A percentile compares a stretch with the other conserved stretches of the same genome.
Evolutionary conservation across 2,113 vertebrate species (phyloP).

Genomic region (Laticauda colubrina): DNA sequence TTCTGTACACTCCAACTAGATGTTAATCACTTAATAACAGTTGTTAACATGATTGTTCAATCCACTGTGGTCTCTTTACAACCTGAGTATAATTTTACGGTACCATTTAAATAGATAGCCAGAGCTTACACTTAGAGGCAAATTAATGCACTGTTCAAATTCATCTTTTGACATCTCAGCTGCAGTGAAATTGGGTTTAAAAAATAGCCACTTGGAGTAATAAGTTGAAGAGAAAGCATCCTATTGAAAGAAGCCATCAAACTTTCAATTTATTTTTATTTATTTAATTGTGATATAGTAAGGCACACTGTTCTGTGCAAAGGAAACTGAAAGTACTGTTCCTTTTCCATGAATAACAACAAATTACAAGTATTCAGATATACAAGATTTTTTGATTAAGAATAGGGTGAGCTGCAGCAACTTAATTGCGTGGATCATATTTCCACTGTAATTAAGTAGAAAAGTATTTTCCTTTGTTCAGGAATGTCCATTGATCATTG

Average conservation of each 20-base stretch:
- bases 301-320: neutral
- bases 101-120: conserved; percentile 51
- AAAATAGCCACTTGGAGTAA: neutral
- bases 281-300: conserved; percentile 24
- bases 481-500: conserved; percentile 5
- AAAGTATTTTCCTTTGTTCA: neutral
- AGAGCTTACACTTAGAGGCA: conserved; percentile 43
- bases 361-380: neutral
- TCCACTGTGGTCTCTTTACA: conserved; percentile 44
- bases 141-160: conserved; percentile 45
- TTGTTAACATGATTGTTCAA: conserved; percentile 59
- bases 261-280: conserved; percentile 21
- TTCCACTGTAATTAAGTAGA: neutral
- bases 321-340: accelerated
- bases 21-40: conserved; percentile 54
- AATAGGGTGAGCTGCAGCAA: neutral
- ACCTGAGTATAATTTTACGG: conserved; percentile 59
- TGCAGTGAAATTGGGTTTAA: conserved; percentile 16
- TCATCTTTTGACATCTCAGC: conserved; percentile 29
- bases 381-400: neutral
- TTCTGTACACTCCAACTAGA: conserved; percentile 38
- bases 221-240: conserved; percentile 26
- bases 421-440: neutral
- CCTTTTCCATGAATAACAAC: conserved; percentile 11
- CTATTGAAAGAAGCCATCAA: neutral